These are phyloP conservation scores for Melanotaenia parkinsoni DNA, from an alignment of 2,797 vertebrate species.

Conservation along the genomic window DNA sequence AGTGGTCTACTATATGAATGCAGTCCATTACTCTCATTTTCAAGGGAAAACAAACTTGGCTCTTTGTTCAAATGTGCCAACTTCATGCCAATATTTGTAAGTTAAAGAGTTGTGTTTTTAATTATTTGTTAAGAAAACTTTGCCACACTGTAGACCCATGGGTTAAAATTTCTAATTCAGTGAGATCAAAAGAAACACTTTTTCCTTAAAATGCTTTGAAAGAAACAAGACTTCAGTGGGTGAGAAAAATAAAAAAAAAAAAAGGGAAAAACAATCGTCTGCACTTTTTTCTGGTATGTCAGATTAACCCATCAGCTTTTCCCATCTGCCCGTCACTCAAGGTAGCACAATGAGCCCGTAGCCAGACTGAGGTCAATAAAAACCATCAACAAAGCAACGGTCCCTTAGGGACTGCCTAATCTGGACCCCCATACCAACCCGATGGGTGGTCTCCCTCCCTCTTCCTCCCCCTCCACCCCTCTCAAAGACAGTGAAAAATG, in stretches of 20 bases:
- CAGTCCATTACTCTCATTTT: neutral
- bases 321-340: constrained; percentile 77
- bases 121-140: neutral
- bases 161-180: constrained; percentile 13
- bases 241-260: constrained; percentile 2
- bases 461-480: constrained; percentile 17
- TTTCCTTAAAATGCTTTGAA: constrained; percentile 14
- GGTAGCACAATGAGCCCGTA: constrained; percentile 65
- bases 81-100: neutral
- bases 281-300: constrained; percentile 47
- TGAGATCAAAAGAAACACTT: constrained; percentile 17
- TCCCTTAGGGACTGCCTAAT: constrained; percentile 78
- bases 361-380: constrained; percentile 74
- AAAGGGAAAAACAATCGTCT: neutral
- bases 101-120: neutral
- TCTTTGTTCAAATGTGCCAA: neutral
- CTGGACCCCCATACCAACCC: constrained; percentile 71
- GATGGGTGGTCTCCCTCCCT: constrained; percentile 79
- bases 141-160: neutral
- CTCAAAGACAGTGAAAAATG: constrained; percentile 31
- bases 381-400: constrained; percentile 76
- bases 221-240: constrained; percentile 36
- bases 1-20: constrained; percentile 1
- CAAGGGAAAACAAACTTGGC: neutral
- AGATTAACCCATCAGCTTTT: constrained; percentile 66